A percentile compares a stretch with the other conserved stretches of the same genome.
phyloP scores from a whole-genome alignment of 2,113 vertebrate species.

The Eidolon helvum region DNA sequence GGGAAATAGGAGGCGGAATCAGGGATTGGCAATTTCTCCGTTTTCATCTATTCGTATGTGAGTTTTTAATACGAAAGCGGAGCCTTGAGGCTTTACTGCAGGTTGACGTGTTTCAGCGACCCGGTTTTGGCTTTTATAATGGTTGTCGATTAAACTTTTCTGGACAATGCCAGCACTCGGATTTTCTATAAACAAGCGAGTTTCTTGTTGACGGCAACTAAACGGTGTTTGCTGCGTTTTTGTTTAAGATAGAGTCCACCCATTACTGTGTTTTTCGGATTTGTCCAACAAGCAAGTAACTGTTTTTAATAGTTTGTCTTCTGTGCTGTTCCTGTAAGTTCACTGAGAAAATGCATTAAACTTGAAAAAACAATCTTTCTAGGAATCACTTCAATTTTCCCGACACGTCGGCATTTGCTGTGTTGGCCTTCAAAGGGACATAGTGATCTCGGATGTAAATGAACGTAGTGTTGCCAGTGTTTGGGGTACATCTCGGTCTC shows the following conservation, averaged over 20 bases:
- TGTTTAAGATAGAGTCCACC: conserved; percentile 74
- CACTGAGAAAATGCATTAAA: conserved; percentile 88
- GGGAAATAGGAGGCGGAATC: conserved; percentile 83
- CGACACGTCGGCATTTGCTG: accelerated
- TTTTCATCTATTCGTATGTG: conserved; percentile 85
- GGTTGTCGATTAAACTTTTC: conserved; percentile 84
- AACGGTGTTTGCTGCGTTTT: conserved; percentile 85
- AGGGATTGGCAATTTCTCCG: conserved; percentile 82
- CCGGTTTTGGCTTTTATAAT: conserved; percentile 83
- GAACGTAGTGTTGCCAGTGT: accelerated
- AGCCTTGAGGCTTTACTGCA: conserved; percentile 75
- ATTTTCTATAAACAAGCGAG: conserved; percentile 83
- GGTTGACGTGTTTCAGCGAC: conserved; percentile 74
- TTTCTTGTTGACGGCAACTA: conserved; percentile 84
- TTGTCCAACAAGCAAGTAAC: conserved; percentile 84
- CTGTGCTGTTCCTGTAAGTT: conserved; percentile 88
- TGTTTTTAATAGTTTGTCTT: conserved; percentile 88
- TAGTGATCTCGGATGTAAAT: accelerated
- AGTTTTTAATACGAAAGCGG: conserved; percentile 81
- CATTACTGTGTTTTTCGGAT: conserved; percentile 84
- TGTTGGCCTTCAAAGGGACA: not conserved
- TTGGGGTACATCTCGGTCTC: not conserved
- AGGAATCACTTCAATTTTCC: not conserved
- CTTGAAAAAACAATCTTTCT: conserved; percentile 36
- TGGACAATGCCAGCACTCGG: conserved; percentile 85